These are phyloP conservation scores for Nineta flava DNA, from an alignment of 2,888 invertebrate species.

Conservation along the genomic window DNA sequence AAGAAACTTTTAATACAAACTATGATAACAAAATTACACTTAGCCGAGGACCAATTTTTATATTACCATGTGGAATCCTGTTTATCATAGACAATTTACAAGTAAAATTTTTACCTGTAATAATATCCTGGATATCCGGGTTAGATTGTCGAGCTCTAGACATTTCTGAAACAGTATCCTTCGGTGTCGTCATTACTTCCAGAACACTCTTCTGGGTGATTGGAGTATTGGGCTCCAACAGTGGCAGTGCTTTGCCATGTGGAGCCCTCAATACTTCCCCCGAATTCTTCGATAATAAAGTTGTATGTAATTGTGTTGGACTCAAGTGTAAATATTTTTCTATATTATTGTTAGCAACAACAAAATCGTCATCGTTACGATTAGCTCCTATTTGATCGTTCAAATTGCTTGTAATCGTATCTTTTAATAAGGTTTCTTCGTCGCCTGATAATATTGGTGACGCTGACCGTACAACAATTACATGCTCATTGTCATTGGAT, in stretches of 20 bases:
- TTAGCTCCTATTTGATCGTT: not conserved
- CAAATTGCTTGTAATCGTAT: not conserved
- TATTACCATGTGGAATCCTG: too few species aligned
- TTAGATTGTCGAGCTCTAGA: conserved; percentile 37
- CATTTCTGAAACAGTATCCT: conserved; percentile 32
- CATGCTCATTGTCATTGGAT: conserved; percentile 18
- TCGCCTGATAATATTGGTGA: conserved; percentile 34
- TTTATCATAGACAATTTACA: too few species aligned
- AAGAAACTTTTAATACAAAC: too few species aligned
- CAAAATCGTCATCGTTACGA: not conserved
- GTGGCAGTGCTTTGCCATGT: conserved; percentile 44
- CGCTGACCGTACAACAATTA: conserved; percentile 37
- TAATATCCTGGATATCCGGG: conserved; percentile 78
- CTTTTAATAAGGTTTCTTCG: conserved; percentile 16
- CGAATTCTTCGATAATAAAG: conserved; percentile 27
- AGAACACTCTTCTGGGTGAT: conserved; percentile 14
- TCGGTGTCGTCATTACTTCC: conserved; percentile 24
- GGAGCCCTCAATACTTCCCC: conserved; percentile 66
- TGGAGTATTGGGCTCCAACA: conserved; percentile 49
- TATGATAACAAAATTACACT: too few species aligned
- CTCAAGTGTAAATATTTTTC: conserved; percentile 27
- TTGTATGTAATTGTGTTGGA: conserved; percentile 33
- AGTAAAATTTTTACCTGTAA: conserved; percentile 35
- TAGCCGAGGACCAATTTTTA: too few species aligned
- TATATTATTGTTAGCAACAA: not conserved